These are phyloP conservation scores for Cepaea nemoralis DNA, from an alignment of 1,140 invertebrate genomes.

Conservation along the genomic window DNA sequence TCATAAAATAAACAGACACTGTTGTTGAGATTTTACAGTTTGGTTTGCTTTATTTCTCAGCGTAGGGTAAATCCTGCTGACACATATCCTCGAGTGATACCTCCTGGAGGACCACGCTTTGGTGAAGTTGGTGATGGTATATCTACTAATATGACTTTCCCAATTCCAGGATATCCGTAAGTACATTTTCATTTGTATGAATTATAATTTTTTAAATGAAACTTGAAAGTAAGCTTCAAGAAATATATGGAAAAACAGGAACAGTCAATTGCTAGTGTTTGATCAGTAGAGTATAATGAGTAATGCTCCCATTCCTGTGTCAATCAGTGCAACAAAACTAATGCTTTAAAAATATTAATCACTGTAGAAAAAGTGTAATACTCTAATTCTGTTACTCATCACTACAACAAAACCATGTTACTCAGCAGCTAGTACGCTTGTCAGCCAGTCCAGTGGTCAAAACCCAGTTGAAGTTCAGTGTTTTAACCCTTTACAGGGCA, in stretches of 20 bases:
- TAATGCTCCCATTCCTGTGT: constrained; percentile 7
- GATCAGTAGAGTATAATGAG: neutral
- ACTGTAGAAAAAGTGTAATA: no score
- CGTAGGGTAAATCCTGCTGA: constrained; percentile 27
- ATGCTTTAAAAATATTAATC: no score
- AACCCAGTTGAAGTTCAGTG: no score
- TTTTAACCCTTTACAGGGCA: no score
- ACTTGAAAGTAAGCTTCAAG: neutral
- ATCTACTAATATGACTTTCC: constrained; percentile 21
- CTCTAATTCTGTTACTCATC: no score
- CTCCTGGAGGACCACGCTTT: constrained; percentile 28
- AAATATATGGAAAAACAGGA: neutral
- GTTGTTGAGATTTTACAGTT: neutral
- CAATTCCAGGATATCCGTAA: constrained; percentile 35
- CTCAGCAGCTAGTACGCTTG: no score
- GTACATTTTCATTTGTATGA: neutral
- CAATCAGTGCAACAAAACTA: neutral
- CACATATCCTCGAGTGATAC: constrained; percentile 8
- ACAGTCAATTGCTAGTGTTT: neutral
- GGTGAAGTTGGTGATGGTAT: constrained; percentile 27
- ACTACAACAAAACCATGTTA: no score
- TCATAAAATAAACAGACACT: no score
- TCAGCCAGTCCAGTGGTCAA: no score
- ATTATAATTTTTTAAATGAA: neutral
- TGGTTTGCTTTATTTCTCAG: neutral